phyloP scores from a whole-genome alignment of 2,797 vertebrate genomes.

The Sciurus carolinensis region DNA sequence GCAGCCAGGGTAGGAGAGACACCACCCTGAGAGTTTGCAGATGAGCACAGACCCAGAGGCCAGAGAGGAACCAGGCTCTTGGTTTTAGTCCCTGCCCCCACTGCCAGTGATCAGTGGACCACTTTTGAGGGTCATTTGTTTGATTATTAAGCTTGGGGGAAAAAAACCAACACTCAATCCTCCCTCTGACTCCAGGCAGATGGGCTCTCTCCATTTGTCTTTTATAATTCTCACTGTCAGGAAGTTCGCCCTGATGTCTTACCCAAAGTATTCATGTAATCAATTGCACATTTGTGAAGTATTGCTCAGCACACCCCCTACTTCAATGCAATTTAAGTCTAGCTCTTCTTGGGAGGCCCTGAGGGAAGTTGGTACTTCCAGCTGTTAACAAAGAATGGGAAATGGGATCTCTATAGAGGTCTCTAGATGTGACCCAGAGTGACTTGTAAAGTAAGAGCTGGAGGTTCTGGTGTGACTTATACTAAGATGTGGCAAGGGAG shows the following conservation, averaged over 20 bases:
- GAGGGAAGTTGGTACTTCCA: not conserved
- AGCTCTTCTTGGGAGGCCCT: not conserved
- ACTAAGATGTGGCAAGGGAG: not conserved
- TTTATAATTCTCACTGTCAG: not conserved
- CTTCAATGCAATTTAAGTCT: not conserved
- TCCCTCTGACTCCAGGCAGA: not conserved
- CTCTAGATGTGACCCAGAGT: not conserved
- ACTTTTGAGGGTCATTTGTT: not conserved
- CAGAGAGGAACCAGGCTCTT: not conserved
- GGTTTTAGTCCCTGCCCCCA: not conserved
- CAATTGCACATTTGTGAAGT: not conserved
- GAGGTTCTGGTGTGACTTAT: not conserved
- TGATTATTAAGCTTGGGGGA: not conserved
- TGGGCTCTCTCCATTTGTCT: not conserved
- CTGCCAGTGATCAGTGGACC: no score
- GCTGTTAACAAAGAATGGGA: not conserved
- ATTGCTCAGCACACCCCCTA: not conserved
- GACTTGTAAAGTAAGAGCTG: not conserved
- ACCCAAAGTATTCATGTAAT: not conserved
- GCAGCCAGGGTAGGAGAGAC: conserved; percentile 81
- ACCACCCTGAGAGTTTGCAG: conserved; percentile 77
- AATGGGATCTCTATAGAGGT: not conserved
- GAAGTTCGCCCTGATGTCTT: not conserved
- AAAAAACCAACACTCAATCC: not conserved
- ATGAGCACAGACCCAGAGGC: not conserved